These are phyloP conservation scores for Diacarnus erythraeanus DNA, from an alignment of 37 sponge, comb jelly and placozoan species.

Conservation along the genomic window DNA sequence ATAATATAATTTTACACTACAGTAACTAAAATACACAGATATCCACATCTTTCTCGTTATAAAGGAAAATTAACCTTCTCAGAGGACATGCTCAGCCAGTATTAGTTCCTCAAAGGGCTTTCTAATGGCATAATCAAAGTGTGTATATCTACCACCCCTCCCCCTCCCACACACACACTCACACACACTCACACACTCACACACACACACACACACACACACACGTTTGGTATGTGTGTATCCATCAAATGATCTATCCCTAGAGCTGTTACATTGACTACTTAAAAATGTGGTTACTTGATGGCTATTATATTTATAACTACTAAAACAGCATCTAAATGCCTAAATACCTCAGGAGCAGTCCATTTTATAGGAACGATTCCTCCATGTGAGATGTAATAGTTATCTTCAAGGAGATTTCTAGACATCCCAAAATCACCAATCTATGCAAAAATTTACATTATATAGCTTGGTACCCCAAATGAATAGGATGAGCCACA, in stretches of 20 bases:
- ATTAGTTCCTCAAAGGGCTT: too few relatives aligned
- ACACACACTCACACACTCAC: slow-evolving; percentile 45
- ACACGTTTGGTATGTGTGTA: slow-evolving; percentile 44
- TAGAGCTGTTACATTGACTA: too few relatives aligned
- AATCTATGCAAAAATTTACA: slow-evolving; percentile 35
- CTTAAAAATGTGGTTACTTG: neutral
- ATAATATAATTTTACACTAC: too few relatives aligned
- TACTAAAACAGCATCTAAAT: too few relatives aligned
- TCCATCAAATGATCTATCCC: slow-evolving; percentile 7
- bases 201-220: slow-evolving; percentile 48
- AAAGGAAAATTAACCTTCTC: too few relatives aligned
- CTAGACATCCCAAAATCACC: slow-evolving; percentile 73
- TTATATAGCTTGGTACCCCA: too few relatives aligned
- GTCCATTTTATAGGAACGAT: slow-evolving; percentile 67
- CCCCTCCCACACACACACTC: too few relatives aligned
- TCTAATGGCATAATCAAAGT: too few relatives aligned
- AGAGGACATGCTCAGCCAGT: too few relatives aligned
- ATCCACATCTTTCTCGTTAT: too few relatives aligned
- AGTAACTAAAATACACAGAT: neutral
- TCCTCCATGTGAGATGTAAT: slow-evolving; percentile 43
- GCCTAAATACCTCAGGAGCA: slow-evolving; percentile 70
- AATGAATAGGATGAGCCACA: too few relatives aligned
- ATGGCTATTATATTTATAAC: neutral
- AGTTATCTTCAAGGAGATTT: slow-evolving; percentile 27
- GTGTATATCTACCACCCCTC: slow-evolving; percentile 21